Conservation (phyloP, 2,888 invertebrate genomes). For the Microctonus hyperodae region DNA sequence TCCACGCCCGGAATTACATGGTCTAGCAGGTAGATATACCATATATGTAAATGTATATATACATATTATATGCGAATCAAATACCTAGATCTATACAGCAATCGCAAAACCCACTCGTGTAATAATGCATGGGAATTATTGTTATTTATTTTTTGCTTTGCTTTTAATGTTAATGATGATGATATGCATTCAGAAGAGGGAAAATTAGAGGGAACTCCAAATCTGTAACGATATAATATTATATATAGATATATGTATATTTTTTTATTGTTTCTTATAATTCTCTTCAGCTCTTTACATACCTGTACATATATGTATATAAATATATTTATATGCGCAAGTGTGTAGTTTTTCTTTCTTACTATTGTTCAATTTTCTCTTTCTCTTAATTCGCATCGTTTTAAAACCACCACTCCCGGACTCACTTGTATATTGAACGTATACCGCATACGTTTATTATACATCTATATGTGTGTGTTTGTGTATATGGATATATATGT, state of each 20-base stretch:
- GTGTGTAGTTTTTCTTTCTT: neutral
- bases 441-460: conserved; percentile 11
- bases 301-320: too few relatives aligned
- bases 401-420: conserved; percentile 31
- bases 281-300: neutral
- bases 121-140: neutral
- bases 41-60: conserved; percentile 11
- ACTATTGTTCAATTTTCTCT: conserved; percentile 33
- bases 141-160: neutral
- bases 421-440: conserved; percentile 11
- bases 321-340: too few relatives aligned
- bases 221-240: too few relatives aligned
- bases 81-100: conserved; percentile 17
- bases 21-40: conserved; percentile 19
- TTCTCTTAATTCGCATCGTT: conserved; percentile 28
- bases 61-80: conserved; percentile 1
- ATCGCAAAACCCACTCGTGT: conserved; percentile 17
- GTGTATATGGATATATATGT: conserved; percentile 19
- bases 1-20: conserved; percentile 30
- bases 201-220: too few relatives aligned
- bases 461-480: conserved; percentile 11
- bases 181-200: neutral
- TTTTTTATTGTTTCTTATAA: neutral
- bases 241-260: neutral
- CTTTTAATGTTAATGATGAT: conserved; percentile 15